Evolutionary conservation across 2,797 vertebrate species (phyloP), one percentile per base, ranked within the genome.

Genomic region (Rhadinocentrus ornatus): DNA sequence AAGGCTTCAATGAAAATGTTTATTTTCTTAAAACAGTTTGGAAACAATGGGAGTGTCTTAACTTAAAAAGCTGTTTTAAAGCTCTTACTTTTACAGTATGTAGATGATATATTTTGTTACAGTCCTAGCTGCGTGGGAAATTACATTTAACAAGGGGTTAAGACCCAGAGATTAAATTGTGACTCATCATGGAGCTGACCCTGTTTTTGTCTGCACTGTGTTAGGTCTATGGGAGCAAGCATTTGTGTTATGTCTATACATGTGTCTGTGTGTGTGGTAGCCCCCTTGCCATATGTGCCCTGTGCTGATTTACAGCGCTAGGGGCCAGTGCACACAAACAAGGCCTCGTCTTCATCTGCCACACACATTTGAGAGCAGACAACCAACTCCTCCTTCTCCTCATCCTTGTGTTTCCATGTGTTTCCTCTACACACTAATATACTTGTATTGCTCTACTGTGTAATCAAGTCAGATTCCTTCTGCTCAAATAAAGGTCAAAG

Each of bases 291-390:
- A 91, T 88, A 90, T 91, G 86, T 86, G 84, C 77, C 84, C 81
- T 84, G 84, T 85, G 75, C 78, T 89, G 86, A 91, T 93, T 94
- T 93, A 92, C 76, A 87, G 87, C 55, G 75, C 81, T 75, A 81
- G 83, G 86, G 88, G 88, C 84, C 83, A 89, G 82, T 83, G 82
- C 84, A 89, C 69, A 88, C 89, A 92, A 90, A 92, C 83, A 90
- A 82, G 83, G 80, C 84, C 73, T 78, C 73, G 86, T 75, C 87
- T 88, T 90, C 88, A 92, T 91, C 88, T 92, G 89, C 81, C 82
- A 82, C 84, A 86, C 89, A 91, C 86, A 88, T 83, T 92, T 74
- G 39, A 73, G 63, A 79, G 55, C 71, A 80, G 73, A 69, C 74
- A 83, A 79, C 53, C 71, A 46, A 73, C 80, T 67, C 52, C 29